Conservation (phyloP, 2,113 vertebrate genomes). For the Hippocampus comes region DNA sequence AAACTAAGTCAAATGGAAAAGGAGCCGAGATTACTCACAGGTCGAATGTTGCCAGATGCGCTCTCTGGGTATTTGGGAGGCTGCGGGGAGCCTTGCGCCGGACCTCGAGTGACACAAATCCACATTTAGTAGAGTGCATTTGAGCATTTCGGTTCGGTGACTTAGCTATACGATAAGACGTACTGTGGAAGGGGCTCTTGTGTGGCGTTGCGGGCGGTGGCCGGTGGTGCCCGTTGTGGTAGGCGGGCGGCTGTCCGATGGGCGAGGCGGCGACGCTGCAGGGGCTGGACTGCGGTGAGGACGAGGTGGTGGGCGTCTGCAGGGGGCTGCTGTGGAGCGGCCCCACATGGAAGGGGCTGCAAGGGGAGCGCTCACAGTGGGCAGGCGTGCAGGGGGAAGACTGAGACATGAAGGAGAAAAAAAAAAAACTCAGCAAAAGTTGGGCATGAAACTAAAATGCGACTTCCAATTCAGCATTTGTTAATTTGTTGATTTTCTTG, state of each 20-base stretch:
- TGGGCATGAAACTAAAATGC: neutral
- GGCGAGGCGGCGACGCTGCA: slow-evolving; percentile 60
- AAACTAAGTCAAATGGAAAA: too few relatives aligned
- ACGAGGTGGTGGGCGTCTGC: slow-evolving; percentile 59
- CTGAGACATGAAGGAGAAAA: slow-evolving; percentile 23
- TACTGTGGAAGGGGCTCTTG: slow-evolving; percentile 64
- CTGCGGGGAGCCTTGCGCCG: slow-evolving; percentile 56
- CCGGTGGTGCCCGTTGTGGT: slow-evolving; percentile 67
- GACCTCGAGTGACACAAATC: slow-evolving; percentile 36
- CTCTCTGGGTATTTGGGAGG: slow-evolving; percentile 71
- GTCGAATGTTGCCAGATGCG: slow-evolving; percentile 60
- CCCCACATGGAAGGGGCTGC: slow-evolving; percentile 50
- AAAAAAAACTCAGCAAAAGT: neutral
- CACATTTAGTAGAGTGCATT: neutral
- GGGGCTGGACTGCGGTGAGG: slow-evolving; percentile 62
- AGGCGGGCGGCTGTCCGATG: slow-evolving; percentile 55
- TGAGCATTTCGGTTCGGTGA: neutral
- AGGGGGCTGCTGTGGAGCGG: slow-evolving; percentile 69
- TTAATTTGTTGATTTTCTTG: too few relatives aligned
- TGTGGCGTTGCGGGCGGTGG: slow-evolving; percentile 40
- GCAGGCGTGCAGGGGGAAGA: slow-evolving; percentile 49
- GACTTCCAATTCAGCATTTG: too few relatives aligned
- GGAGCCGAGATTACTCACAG: slow-evolving; percentile 52
- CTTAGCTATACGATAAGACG: slow-evolving; percentile 17
- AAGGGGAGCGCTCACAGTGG: slow-evolving; percentile 41